Base-by-base conservation (phyloP, 2,888 invertebrate genomes). In the Octonoba sinensis region DNA sequence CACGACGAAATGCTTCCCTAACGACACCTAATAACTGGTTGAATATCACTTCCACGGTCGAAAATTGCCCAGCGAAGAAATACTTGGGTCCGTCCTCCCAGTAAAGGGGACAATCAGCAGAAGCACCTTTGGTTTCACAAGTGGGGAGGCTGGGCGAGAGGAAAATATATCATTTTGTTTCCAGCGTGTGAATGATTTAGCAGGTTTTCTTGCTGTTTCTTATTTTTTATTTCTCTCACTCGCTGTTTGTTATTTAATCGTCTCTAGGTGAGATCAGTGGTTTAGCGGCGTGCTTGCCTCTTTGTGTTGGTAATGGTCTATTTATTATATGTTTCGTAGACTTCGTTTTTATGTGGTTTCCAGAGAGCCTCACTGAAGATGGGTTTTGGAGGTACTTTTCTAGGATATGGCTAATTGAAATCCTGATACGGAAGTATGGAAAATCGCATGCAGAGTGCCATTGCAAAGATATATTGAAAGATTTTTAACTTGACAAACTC, bases 1-100 rank as follows among this genome's bases (percentile, higher is more conserved):
- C 18, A 60, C 54, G 24, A 18, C 51, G 62, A 67, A 70, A 62
- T 49, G 44, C 36, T 47, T 56, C 51, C 59, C 36, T 78, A 78
- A 78, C 78, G 78, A 78, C 78, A 78, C 64, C 71, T 78, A 78
- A 78, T 78, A 71, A 78, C 78, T 49, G 78, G 78, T 78, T 78
- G 78, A 44, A 66, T 54, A 66, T 49, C 78, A 76, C 76, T 76
- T 44, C 51, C 72, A 62, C 6, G 51, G 27, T 57, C 62, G 51
- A 56, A 77, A 77, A 77, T 70, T 54, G 77, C 57, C 44, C 51
- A 16, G 64, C 36, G 57, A 70, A 57, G 57, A 70, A 70, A 56
- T 22, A 16, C 56, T 51, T 20, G 65, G 73, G 44, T 65, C 66
- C 66, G n/a, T 64, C 78, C 57, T 51, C 46, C 46, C 22, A 47